Percentiles rank a stretch among this genome's conserved stretches.
phyloP scores from a whole-genome alignment of 2,113 vertebrate genomes.

The Oncorhynchus clarkii region DNA sequence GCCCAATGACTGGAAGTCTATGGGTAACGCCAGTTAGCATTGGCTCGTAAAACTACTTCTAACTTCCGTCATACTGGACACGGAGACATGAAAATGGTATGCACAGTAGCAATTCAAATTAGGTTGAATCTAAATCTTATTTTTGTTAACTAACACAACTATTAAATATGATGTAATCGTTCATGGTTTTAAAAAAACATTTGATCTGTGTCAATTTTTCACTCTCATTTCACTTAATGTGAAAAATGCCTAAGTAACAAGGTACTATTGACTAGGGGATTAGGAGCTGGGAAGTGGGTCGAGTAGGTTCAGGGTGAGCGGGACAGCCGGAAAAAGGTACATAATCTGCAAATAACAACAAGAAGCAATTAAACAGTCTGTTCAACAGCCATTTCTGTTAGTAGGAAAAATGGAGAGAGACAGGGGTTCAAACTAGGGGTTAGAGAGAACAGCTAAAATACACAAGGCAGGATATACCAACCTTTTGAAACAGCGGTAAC shows the following conservation, averaged over 20 bases:
- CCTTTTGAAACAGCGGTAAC: conserved; percentile 98
- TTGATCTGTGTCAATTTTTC: neutral
- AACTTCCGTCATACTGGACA: too few relatives aligned
- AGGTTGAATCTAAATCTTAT: neutral
- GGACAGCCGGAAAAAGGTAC: conserved; percentile 75
- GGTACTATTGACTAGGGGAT: conserved; percentile 30
- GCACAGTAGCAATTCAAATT: neutral
- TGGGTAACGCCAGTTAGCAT: too few relatives aligned
- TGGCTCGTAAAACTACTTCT: too few relatives aligned
- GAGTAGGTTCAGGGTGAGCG: conserved; percentile 65
- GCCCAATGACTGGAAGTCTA: too few relatives aligned
- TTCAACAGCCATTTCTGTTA: conserved; percentile 89
- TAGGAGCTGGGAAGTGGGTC: conserved; percentile 47
- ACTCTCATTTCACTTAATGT: neutral
- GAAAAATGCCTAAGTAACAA: conserved; percentile 22
- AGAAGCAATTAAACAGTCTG: conserved; percentile 75
- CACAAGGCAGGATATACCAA: conserved; percentile 99
- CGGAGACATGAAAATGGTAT: too few relatives aligned
- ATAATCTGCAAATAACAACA: conserved; percentile 71
- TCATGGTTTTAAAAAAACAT: too few relatives aligned
- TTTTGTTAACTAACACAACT: neutral
- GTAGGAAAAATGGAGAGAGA: conserved; percentile 66
- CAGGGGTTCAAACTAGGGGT: conserved; percentile 85
- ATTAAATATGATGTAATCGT: neutral
- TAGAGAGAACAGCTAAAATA: conserved; percentile 91